These are phyloP conservation scores for Hartigia nigra DNA, from an alignment of 2,888 invertebrate species.

Conservation along the genomic window DNA sequence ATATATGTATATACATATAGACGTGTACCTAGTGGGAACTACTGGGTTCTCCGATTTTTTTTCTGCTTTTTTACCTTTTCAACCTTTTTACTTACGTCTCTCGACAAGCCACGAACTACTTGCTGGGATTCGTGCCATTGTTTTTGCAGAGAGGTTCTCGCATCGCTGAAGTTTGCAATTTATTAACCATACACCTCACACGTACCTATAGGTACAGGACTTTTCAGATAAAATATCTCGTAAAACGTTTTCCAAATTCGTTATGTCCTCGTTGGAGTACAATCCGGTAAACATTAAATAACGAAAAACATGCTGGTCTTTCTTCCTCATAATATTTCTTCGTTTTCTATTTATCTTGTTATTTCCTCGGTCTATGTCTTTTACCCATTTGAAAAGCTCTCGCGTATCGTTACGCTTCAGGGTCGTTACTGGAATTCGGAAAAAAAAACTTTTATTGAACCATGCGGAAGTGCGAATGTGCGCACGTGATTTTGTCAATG, in stretches of 20 bases:
- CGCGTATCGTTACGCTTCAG: neutral
- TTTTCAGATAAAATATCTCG: neutral
- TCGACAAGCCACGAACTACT: neutral
- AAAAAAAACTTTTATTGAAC: neutral
- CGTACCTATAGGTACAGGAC: neutral
- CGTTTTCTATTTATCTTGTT: neutral
- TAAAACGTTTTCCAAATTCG: neutral
- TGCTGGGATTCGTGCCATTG: neutral
- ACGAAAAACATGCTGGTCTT: neutral
- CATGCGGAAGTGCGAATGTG: neutral
- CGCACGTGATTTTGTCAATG: neutral
- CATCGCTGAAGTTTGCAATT: neutral
- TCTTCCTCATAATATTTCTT: neutral
- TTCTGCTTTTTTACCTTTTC: neutral
- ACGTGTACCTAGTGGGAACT: neutral
- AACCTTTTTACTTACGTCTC: neutral
- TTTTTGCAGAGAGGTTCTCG: neutral
- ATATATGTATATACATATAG: neutral
- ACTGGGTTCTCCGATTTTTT: neutral
- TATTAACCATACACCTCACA: neutral
- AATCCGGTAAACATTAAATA: neutral
- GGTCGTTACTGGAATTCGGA: neutral
- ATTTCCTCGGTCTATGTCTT: neutral
- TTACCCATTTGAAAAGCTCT: neutral
- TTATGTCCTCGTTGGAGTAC: neutral